These are phyloP conservation scores for Austrolebias charrua DNA, from an alignment of 2,797 vertebrate species.

Conservation along the genomic window DNA sequence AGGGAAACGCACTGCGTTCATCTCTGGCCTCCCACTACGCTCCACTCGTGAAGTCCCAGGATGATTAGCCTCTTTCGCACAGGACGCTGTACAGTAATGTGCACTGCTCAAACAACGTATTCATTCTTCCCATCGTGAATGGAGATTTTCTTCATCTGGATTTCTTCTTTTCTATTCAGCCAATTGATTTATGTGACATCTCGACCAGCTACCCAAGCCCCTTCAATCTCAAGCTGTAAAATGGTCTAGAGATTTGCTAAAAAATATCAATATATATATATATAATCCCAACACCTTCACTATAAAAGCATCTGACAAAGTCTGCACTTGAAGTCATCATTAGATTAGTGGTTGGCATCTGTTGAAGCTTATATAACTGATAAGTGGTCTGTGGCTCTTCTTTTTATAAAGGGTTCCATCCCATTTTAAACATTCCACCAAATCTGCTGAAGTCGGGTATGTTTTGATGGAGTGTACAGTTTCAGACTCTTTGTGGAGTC, in stretches of 20 bases:
- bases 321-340: conserved; percentile 72
- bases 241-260: conserved; percentile 66
- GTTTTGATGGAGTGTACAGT: conserved; percentile 55
- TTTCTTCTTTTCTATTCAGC: conserved; percentile 29
- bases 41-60: conserved; percentile 65
- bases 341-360: conserved; percentile 72
- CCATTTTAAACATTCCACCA: conserved; percentile 71
- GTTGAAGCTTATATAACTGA: conserved; percentile 69
- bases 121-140: conserved; percentile 75
- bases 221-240: conserved; percentile 70
- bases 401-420: conserved; percentile 71
- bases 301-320: conserved; percentile 73
- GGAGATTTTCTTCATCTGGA: conserved; percentile 67
- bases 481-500: conserved; percentile 52
- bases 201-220: conserved; percentile 61
- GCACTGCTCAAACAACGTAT: conserved; percentile 70
- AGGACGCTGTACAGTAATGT: conserved; percentile 60
- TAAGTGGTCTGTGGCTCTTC: conserved; percentile 68
- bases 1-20: conserved; percentile 73
- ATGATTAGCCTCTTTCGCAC: conserved; percentile 70
- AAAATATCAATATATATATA: background rate
- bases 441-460: conserved; percentile 66
- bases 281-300: conserved; percentile 69
- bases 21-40: conserved; percentile 72
- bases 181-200: conserved; percentile 77